Base-by-base conservation (phyloP, 1,140 invertebrate genomes). In the Drosophila nikananu region DNA sequence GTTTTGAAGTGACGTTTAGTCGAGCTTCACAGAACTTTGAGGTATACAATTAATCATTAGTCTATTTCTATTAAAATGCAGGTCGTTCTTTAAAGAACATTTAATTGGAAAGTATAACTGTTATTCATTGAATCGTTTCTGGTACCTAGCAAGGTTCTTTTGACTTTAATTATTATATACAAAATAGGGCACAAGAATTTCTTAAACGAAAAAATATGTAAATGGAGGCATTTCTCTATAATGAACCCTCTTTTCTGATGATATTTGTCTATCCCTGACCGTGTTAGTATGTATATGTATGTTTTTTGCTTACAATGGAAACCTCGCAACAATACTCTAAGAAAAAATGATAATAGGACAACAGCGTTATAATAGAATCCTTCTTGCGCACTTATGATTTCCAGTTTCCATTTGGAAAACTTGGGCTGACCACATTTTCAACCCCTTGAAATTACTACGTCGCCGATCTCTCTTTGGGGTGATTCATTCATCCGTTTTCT, bases 401-500 rank as follows among this genome's bases (percentile, higher is more conserved):
- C 25, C 41, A 49, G 66, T 65, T 67, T 71, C 41, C 39, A 35
- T 41, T 44, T 17, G 63, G 49, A 65, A 71, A 71, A 39, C 32
- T 58, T 41, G 51, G 72, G 54, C 27, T 61, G 37, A 37, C 27
- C 68, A 23, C n/a, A 25, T 17, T 61, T 73, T 30, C 71, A 73
- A 30, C 71, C 67, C 67, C 35, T 61, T 12, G 10, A 42, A 52
- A 61, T 42, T 39, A 60, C 23, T 48, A 2, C 68, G 67, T 73
- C 54, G 57, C 35, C 41, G 71, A 37, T 64, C 49, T 55, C 49
- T 52, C 70, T 21, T 8, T 2, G 5, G 17, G 39, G 58, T 74
- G 58, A 74, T 62, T 74, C 68, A 74, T 41, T 75, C 41, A 46
- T 52, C 39, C 70, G 13, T 13, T 13, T 58, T 72, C 17, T n/a